Conservation (phyloP, 1,140 invertebrate species). For the Hylyphantes graminicola region DNA sequence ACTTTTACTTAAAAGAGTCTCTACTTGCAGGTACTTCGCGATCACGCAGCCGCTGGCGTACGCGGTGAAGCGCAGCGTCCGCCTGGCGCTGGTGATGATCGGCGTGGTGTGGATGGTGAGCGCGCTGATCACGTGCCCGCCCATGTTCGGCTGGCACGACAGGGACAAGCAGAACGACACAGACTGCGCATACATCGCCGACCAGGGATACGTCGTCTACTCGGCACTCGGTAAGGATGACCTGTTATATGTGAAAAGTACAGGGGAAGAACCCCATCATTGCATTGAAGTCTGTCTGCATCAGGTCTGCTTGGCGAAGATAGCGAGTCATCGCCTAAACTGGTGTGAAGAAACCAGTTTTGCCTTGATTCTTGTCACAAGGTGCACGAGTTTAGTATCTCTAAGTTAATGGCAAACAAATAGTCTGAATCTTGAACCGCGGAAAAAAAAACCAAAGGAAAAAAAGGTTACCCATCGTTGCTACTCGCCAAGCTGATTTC, state of each 20-base stretch:
- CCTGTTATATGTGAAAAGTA: neutral
- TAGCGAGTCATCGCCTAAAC: no score
- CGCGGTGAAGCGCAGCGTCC: slow-evolving; percentile 90
- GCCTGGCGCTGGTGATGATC: slow-evolving; percentile 92
- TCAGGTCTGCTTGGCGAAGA: no score
- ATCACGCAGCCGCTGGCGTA: slow-evolving; percentile 98
- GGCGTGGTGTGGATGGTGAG: slow-evolving; percentile 93
- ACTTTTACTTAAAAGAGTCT: neutral
- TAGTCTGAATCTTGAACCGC: no score
- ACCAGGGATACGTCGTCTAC: slow-evolving; percentile 96
- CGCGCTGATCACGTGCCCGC: slow-evolving; percentile 94
- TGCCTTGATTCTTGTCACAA: no score
- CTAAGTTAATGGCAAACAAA: no score
- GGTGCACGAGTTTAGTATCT: no score
- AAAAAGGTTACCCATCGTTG: no score
- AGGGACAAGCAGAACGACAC: slow-evolving; percentile 79
- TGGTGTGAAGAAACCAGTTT: no score
- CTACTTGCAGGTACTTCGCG: slow-evolving; percentile 80
- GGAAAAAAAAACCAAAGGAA: no score
- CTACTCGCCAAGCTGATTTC: no score
- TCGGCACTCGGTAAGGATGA: slow-evolving; percentile 78
- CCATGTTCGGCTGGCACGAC: slow-evolving; percentile 94
- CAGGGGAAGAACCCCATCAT: neutral
- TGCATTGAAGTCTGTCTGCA: neutral
- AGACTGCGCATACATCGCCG: slow-evolving; percentile 75